Base-by-base conservation (phyloP, 2,888 invertebrate species). In the Dicroscelio sp. region DNA sequence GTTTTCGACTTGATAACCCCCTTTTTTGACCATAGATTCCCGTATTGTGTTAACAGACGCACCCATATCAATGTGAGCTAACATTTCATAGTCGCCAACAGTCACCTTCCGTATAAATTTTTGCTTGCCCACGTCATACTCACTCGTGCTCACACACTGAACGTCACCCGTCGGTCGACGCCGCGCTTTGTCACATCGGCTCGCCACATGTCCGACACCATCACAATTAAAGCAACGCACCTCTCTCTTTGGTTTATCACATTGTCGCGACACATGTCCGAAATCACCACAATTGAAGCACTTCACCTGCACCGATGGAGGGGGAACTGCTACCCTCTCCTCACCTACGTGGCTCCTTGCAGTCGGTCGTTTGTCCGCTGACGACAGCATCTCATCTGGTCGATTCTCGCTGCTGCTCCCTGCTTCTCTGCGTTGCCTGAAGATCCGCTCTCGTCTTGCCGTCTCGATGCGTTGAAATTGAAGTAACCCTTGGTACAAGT, bases 51-150 rank as follows among this genome's bases (percentile, higher is more conserved):
- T 75, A 0, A 75, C 73, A 5, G 89, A 85, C 1, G 84, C 63
- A 2, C 63, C 84, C 85, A 85, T 85, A 30, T 89, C 84, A 20
- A 88, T 83, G 2, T 63, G 63, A 0, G 88, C 88, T 35, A 48
- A 3, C 6, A 83, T 2, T 17, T 69, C n/a, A 3, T 27, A 27
- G 1, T 38, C 27, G 23, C 60, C 76, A 6, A 88, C 23, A 33
- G 6, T 25, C 17, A 88, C 38, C 2, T 8, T 8, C 0, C 88
- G 69, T 17, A 88, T 17, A 27, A 88, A 88, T 33, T 88, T 83
- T 2, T 20, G 31, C 8, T 20, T 6, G 3, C n/a, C 1, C 0
- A 14, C 43, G 3, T 67, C 52, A 5, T 2, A 14, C 8, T 23
- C 52, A 20, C 14, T 0, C 23, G 5, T 10, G 23, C 27, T 23